Percentiles rank a stretch among this genome's conserved stretches.
Evolutionary conservation across 2,113 vertebrate genomes (phyloP).

Genomic region (Neodontobutis hainanensis): DNA sequence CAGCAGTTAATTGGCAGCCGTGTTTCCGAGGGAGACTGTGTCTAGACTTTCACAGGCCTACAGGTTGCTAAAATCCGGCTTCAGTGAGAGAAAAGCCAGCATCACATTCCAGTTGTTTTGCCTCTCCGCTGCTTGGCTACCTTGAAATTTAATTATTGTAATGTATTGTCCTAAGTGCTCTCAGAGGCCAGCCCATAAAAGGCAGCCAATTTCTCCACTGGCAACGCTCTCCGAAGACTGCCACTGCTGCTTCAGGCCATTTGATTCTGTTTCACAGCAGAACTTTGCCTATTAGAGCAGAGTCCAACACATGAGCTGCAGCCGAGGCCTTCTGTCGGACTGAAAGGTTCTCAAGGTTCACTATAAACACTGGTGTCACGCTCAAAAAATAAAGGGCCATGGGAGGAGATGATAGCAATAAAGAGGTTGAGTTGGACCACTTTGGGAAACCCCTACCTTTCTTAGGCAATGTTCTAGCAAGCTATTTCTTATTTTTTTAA

Average conservation of each 20-base stretch:
- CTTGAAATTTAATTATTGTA: constrained; percentile 80
- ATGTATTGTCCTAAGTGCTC: constrained; percentile 80
- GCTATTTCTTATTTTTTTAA: too few species aligned
- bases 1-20: constrained; percentile 58
- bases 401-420: too few species aligned
- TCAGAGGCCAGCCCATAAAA: constrained; percentile 70
- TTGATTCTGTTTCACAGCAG: constrained; percentile 64
- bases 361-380: not conserved
- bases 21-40: constrained; percentile 19
- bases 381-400: too few species aligned
- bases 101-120: constrained; percentile 75
- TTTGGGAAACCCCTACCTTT: too few species aligned
- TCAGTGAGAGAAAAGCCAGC: constrained; percentile 42
- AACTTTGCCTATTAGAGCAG: constrained; percentile 56
- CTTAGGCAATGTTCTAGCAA: too few species aligned
- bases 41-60: constrained; percentile 30
- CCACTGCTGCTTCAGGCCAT: constrained; percentile 67
- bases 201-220: constrained; percentile 59
- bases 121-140: constrained; percentile 72
- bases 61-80: constrained; percentile 43
- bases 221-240: constrained; percentile 61
- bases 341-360: constrained; percentile 11
- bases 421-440: too few species aligned
- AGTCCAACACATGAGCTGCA: constrained; percentile 52
- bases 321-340: constrained; percentile 28